Evolutionary conservation across 2,113 vertebrate genomes (phyloP).

Genomic region (Nothobranchius furzeri): DNA sequence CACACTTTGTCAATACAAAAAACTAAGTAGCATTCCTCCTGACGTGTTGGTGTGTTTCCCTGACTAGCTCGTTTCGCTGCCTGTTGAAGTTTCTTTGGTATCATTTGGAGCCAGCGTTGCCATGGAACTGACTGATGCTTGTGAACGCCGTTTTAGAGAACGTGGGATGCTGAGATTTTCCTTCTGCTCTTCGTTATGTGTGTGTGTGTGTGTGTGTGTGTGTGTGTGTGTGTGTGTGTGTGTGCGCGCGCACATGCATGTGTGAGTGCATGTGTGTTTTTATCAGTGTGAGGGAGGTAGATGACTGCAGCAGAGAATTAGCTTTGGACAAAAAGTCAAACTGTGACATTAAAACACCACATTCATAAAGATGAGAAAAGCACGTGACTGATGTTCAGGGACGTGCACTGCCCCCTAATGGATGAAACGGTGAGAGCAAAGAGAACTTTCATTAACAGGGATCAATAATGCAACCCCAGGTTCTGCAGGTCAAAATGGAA

Average conservation of each 20-base stretch:
- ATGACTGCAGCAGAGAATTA: slow-evolving; percentile 17
- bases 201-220: slow-evolving; percentile 2
- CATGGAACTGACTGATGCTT: slow-evolving; percentile 58
- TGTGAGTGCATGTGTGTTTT: too few species aligned
- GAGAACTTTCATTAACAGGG: neutral
- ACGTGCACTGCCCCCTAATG: slow-evolving; percentile 58
- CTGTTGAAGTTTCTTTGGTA: slow-evolving; percentile 41
- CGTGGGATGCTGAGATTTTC: slow-evolving; percentile 50
- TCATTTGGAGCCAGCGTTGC: slow-evolving; percentile 52
- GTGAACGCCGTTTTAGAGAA: slow-evolving; percentile 31
- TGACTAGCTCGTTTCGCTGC: slow-evolving; percentile 35
- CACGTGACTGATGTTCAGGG: slow-evolving; percentile 27
- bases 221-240: neutral
- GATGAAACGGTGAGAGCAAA: neutral
- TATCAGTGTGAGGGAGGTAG: neutral
- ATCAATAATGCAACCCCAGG: too few species aligned
- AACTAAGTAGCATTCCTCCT: neutral
- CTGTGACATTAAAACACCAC: slow-evolving; percentile 35
- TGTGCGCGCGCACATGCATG: neutral
- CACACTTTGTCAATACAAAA: neutral
- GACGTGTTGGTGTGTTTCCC: neutral
- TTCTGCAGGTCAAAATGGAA: too few species aligned
- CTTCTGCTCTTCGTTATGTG: slow-evolving; percentile 9
- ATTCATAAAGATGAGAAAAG: slow-evolving; percentile 26
- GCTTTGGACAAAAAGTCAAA: slow-evolving; percentile 24